A percentile compares a stretch with the other conserved stretches of the same genome.
These are phyloP conservation scores for Drosophila longiperda DNA, from an alignment of 2,888 invertebrate genomes.

Conservation along the genomic window DNA sequence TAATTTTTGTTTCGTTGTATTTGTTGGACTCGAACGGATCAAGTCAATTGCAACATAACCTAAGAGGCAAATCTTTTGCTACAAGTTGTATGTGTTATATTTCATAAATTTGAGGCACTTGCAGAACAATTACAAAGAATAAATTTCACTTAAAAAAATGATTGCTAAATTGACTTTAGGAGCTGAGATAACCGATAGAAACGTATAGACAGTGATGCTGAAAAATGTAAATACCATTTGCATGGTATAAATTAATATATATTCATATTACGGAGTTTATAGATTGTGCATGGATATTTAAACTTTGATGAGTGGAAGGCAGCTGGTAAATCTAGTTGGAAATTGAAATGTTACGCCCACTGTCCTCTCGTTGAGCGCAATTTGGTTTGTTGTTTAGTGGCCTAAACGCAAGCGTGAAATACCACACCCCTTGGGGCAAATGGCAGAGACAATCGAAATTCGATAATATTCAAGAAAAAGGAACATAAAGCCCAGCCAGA, in stretches of 20 bases:
- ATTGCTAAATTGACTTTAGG: neutral
- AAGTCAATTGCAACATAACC: neutral
- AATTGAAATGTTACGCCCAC: conserved; percentile 6
- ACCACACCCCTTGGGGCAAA: conserved; percentile 38
- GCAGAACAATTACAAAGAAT: too few relatives aligned
- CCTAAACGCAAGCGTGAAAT: conserved; percentile 29
- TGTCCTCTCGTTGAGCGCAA: conserved; percentile 38
- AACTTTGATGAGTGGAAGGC: neutral
- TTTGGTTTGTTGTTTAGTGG: conserved; percentile 50
- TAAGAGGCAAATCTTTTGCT: neutral
- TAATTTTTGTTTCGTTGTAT: neutral
- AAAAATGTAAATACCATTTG: neutral
- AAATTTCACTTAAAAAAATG: too few relatives aligned
- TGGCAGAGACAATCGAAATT: conserved; percentile 77
- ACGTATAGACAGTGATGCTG: neutral
- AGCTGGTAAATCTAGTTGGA: neutral
- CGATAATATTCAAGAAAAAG: conserved; percentile 64
- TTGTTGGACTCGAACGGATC: neutral
- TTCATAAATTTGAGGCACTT: too few relatives aligned
- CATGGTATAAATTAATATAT: too few relatives aligned
- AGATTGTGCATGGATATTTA: neutral
- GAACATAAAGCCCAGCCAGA: conserved; percentile 34
- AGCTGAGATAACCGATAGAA: neutral
- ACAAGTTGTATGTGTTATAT: too few relatives aligned
- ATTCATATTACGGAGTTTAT: neutral